Evolutionary conservation across 2,113 vertebrate genomes (phyloP).

Genomic region (Scomber scombrus): DNA sequence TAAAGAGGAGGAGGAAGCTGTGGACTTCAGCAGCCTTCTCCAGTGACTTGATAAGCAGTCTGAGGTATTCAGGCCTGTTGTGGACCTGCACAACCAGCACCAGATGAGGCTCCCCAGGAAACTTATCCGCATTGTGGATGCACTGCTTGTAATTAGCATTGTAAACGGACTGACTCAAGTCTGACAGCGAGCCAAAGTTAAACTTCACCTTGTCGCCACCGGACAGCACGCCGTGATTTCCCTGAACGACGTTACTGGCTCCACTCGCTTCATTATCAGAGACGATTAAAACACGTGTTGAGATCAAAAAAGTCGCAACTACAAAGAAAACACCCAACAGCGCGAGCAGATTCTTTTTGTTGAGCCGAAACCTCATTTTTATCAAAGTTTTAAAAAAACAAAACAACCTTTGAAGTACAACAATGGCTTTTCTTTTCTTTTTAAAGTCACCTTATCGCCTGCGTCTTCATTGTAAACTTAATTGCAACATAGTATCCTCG

Average conservation of each 20-base stretch:
- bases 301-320: constrained; percentile 63
- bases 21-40: constrained; percentile 75
- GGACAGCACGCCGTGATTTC: background rate
- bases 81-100: constrained; percentile 86
- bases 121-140: constrained; percentile 76
- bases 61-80: constrained; percentile 84
- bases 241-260: background rate
- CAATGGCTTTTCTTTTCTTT: background rate
- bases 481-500: constrained; percentile 10
- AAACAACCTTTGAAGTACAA: background rate
- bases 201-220: constrained; percentile 51
- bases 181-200: constrained; percentile 55
- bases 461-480: constrained; percentile 20
- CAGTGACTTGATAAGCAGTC: constrained; percentile 81
- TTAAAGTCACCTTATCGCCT: constrained; percentile 44
- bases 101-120: constrained; percentile 76
- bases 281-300: constrained; percentile 48
- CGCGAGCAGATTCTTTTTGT: constrained; percentile 74
- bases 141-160: constrained; percentile 78
- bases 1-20: constrained; percentile 83
- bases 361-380: constrained; percentile 81
- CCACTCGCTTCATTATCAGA: background rate
- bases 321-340: constrained; percentile 66
- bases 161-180: constrained; percentile 75
- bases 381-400: background rate